Evolutionary conservation across 1,140 invertebrate species (phyloP).

Genomic region (Drosophila melanogaster): Release_6_plus_ISO1_MT NT_033779.5:71501-72000

Average conservation of each 20-base stretch:
- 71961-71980: not conserved
- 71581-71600: no score
- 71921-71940: slow-evolving; percentile 1
- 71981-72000: not conserved
- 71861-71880: not conserved
- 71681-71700: not conserved
- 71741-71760: slow-evolving; percentile 50
- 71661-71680: not conserved
- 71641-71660: not conserved
- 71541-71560: no score
- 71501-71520: no score
- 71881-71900: not conserved
- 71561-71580: no score
- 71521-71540: no score
- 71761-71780: slow-evolving; percentile 32
- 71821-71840: not conserved
- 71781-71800: slow-evolving; percentile 11
- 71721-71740: slow-evolving; percentile 35
- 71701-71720: slow-evolving; percentile 29
- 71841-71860: not conserved
- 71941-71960: not conserved
- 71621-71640: no score
- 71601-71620: no score
- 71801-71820: slow-evolving; percentile 18
- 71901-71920: no score